Percentiles rank a stretch among this genome's conserved stretches.
Evolutionary conservation across 2,113 vertebrate species (phyloP).

Genomic region (Elanus axillaris): DNA sequence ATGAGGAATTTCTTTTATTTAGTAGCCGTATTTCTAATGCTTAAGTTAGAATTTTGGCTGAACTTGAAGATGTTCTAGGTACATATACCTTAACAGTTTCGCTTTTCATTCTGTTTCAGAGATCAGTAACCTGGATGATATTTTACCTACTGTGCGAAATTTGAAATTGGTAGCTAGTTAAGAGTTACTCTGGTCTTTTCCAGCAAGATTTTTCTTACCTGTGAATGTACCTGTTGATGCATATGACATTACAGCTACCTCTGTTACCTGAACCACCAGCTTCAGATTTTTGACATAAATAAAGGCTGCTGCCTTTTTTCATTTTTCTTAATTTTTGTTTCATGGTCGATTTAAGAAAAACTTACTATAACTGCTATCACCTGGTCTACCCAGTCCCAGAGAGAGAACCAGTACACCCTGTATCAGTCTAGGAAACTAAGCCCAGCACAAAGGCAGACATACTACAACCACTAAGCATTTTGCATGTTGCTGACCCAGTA

Average conservation of each 20-base stretch:
- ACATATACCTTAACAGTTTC: neutral
- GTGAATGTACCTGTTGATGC: neutral
- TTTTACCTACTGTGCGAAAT: slow-evolving; percentile 79
- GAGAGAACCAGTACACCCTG: neutral
- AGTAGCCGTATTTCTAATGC: neutral
- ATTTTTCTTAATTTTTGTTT: neutral
- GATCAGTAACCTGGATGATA: slow-evolving; percentile 77
- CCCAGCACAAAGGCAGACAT: neutral
- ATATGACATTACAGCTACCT: neutral
- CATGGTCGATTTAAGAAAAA: neutral
- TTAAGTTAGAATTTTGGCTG: neutral
- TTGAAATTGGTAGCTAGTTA: slow-evolving; percentile 66
- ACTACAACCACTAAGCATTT: rapidly evolving
- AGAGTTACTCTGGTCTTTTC: neutral
- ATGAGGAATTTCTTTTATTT: neutral
- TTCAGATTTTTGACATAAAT: neutral
- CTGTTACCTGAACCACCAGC: neutral
- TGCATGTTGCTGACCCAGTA: neutral
- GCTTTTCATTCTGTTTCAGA: slow-evolving; percentile 74
- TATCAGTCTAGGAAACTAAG: neutral
- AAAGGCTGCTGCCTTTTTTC: neutral
- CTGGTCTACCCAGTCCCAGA: neutral
- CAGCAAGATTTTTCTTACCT: neutral
- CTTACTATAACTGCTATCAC: rapidly evolving
- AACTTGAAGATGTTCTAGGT: neutral